Evolutionary conservation across 2,113 vertebrate genomes (phyloP).

Genomic region (Sprattus sprattus): DNA sequence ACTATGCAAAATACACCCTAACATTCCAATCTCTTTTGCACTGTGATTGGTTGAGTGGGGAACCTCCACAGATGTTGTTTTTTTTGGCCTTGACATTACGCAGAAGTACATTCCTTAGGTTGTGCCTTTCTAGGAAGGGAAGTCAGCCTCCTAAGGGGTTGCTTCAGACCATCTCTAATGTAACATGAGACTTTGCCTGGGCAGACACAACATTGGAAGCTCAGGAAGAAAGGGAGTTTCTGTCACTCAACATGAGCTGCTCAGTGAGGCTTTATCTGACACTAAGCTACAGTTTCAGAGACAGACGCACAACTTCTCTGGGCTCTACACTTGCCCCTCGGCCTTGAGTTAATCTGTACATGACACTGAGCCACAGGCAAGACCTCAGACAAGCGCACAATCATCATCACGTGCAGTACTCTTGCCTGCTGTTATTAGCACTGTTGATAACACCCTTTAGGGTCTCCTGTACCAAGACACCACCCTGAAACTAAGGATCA

Average conservation of each 20-base stretch:
- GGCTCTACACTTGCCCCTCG: neutral
- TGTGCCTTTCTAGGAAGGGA: neutral
- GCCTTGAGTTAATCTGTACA: neutral
- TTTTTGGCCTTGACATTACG: neutral
- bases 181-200: neutral
- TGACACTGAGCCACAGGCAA: neutral
- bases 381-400: neutral
- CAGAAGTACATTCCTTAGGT: neutral
- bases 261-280: neutral
- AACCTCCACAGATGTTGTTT: slow-evolving; percentile 11
- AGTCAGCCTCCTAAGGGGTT: neutral
- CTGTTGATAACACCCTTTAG: neutral
- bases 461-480: neutral
- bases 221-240: neutral
- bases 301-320: neutral
- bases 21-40: neutral
- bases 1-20: neutral
- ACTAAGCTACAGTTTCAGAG: neutral
- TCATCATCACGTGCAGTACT: neutral
- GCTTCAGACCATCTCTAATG: neutral
- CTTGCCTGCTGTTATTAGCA: neutral
- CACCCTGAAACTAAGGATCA: no score
- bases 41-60: slow-evolving; percentile 3
- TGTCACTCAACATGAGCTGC: neutral
- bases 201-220: neutral